Conservation (phyloP, 2,113 vertebrate genomes). For the Ceratotherium simum region DNA sequence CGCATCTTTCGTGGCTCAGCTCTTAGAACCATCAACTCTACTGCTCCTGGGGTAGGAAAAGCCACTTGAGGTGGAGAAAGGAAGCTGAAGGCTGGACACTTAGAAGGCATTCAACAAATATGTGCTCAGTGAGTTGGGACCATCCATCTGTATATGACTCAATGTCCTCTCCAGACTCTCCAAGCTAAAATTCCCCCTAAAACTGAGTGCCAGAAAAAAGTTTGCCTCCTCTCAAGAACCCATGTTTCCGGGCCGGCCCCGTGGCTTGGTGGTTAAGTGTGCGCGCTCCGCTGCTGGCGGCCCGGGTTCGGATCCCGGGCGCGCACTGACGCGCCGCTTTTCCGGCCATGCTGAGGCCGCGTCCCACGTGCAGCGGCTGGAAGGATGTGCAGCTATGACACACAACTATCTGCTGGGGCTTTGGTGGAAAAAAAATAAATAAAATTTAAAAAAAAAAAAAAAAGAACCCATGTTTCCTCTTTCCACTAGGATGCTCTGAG, state of each 20-base stretch:
- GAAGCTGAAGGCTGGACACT: not conserved
- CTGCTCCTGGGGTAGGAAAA: not conserved
- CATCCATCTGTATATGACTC: not conserved
- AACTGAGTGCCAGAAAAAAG: not conserved
- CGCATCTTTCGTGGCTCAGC: not conserved
- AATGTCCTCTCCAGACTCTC: not conserved
- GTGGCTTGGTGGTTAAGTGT: too few relatives aligned
- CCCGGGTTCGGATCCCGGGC: too few relatives aligned
- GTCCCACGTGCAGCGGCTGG: too few relatives aligned
- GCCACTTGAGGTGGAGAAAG: not conserved
- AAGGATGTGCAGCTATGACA: too few relatives aligned
- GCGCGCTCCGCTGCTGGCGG: too few relatives aligned
- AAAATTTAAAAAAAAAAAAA: too few relatives aligned
- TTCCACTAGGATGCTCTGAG: not conserved
- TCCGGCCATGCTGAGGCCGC: too few relatives aligned
- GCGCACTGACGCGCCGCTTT: too few relatives aligned
- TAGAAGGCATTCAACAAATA: not conserved
- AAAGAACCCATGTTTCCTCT: not conserved
- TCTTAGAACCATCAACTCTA: not conserved
- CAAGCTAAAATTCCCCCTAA: not conserved
- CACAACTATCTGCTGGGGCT: too few relatives aligned
- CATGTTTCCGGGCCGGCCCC: too few relatives aligned
- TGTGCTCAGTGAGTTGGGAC: rapidly evolving
- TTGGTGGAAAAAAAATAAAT: too few relatives aligned
- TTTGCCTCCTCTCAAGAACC: not conserved